These are phyloP conservation scores for Pristionchus maxplancki DNA, from an alignment of 2,888 invertebrate genomes.

Conservation along the genomic window DNA sequence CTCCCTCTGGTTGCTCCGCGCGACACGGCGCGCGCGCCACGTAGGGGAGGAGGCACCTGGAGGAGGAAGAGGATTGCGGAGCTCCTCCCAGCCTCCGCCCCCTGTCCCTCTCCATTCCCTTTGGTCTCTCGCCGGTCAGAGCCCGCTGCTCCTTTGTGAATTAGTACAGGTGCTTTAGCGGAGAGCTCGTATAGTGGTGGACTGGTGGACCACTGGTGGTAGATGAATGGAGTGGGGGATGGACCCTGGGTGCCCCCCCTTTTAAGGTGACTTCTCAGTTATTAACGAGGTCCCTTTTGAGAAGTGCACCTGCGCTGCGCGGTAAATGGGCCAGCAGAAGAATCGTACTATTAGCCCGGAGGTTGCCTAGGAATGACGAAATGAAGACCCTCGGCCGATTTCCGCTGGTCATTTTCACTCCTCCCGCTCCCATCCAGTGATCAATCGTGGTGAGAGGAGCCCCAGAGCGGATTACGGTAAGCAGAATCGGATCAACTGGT, in stretches of 20 bases:
- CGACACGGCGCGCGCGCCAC: background rate
- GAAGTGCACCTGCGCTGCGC: conserved; percentile 4
- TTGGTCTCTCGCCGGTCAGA: background rate
- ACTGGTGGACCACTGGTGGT: no score
- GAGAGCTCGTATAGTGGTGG: background rate
- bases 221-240: background rate
- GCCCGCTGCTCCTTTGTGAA: background rate
- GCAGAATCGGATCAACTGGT: background rate
- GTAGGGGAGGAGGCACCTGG: background rate
- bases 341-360: background rate
- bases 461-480: background rate
- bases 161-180: conserved; percentile 29
- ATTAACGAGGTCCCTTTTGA: conserved; percentile 26
- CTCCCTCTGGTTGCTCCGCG: background rate
- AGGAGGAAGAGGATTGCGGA: background rate
- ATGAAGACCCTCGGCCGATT: background rate
- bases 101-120: background rate
- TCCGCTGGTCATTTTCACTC: no score
- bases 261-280: conserved; percentile 9
- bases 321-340: background rate
- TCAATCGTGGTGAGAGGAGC: background rate
- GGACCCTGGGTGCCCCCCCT: no score
- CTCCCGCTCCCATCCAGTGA: background rate
- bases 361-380: conserved; percentile 35
- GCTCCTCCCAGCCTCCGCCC: conserved; percentile 8